Evolutionary conservation across 2,888 invertebrate genomes (phyloP).

Genomic region (Fragum sueziense): DNA sequence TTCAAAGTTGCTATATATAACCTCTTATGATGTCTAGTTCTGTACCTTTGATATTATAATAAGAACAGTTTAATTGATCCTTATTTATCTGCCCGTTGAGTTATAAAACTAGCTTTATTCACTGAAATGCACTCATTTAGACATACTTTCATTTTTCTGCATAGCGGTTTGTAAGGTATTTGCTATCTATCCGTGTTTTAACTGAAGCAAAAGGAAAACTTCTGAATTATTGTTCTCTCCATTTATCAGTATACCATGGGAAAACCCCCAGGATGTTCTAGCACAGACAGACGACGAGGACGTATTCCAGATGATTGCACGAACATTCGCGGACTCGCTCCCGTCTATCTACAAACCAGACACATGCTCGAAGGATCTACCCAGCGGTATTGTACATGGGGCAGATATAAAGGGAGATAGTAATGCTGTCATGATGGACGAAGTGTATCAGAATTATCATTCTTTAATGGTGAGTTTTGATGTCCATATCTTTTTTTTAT

Average conservation of each 20-base stretch:
- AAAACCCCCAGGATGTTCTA: conserved; percentile 58
- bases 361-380: conserved; percentile 64
- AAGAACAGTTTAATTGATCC: too few species aligned
- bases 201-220: too few species aligned
- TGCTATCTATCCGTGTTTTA: too few species aligned
- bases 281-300: conserved; percentile 76
- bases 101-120: too few species aligned
- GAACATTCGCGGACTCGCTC: conserved; percentile 69
- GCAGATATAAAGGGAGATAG: conserved; percentile 68
- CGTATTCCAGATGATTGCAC: conserved; percentile 70
- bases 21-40: too few species aligned
- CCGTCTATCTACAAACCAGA: conserved; percentile 66
- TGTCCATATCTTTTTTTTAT: background rate
- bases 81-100: too few species aligned
- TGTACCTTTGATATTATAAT: too few species aligned
- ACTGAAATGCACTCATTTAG: too few species aligned
- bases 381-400: conserved; percentile 75
- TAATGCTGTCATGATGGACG: conserved; percentile 74
- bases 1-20: too few species aligned
- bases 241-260: conserved; percentile 70
- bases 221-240: too few species aligned
- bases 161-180: too few species aligned
- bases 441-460: conserved; percentile 73
- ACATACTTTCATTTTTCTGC: too few species aligned
- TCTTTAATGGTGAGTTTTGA: conserved; percentile 73